phyloP scores from a whole-genome alignment of 2,888 invertebrate genomes.

The Merodon equestris region DNA sequence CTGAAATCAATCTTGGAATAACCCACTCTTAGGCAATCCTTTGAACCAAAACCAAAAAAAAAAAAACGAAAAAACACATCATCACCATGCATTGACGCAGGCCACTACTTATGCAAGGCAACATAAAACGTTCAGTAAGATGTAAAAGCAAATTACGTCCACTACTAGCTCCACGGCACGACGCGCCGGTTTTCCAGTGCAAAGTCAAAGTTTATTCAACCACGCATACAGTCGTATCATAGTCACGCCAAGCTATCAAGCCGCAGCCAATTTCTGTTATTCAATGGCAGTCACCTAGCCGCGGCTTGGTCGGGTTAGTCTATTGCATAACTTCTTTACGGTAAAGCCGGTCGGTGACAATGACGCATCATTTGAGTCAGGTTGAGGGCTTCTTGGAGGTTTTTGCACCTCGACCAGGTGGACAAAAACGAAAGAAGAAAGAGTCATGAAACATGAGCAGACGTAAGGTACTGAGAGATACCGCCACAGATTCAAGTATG shows the following conservation, averaged over 20 bases:
- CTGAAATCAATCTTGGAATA: slow-evolving; percentile 49
- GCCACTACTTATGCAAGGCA: slow-evolving; percentile 57
- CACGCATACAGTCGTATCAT: slow-evolving; percentile 15
- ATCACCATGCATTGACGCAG: slow-evolving; percentile 1
- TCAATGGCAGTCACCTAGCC: slow-evolving; percentile 37
- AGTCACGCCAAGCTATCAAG: slow-evolving; percentile 9
- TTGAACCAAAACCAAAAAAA: slow-evolving; percentile 5
- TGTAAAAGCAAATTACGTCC: slow-evolving; percentile 19
- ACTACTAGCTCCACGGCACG: slow-evolving; percentile 9
- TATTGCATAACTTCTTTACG: slow-evolving; percentile 52
- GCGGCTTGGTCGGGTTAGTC: slow-evolving; percentile 34
- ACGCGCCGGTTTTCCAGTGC: slow-evolving; percentile 44
- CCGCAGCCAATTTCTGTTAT: slow-evolving; percentile 40
- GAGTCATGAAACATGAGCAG: background rate
- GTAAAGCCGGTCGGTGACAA: slow-evolving; percentile 51
- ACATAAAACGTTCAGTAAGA: slow-evolving; percentile 9
- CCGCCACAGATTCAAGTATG: background rate
- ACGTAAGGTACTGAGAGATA: background rate
- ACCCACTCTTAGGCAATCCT: slow-evolving; percentile 64
- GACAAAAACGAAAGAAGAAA: slow-evolving; percentile 27
- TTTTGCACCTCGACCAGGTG: slow-evolving; percentile 48
- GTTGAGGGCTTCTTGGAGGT: slow-evolving; percentile 45
- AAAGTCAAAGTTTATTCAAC: slow-evolving; percentile 66
- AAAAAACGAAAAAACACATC: slow-evolving; percentile 31
- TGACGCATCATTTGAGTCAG: slow-evolving; percentile 40